These are phyloP conservation scores for Drosophila kambysellisi DNA, from an alignment of 2,888 invertebrate species.

Conservation along the genomic window DNA sequence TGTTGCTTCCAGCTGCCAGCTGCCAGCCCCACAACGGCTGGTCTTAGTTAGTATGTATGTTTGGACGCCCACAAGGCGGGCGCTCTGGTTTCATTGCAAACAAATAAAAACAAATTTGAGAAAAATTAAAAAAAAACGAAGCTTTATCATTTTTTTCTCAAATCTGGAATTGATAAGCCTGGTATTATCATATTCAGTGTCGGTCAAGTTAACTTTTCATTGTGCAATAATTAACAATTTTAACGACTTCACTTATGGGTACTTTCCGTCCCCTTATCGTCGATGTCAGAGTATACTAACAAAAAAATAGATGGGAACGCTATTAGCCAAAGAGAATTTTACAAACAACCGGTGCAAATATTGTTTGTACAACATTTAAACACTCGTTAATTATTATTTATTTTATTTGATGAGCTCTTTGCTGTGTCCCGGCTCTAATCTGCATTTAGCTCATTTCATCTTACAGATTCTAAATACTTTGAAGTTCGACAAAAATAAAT, in stretches of 20 bases:
- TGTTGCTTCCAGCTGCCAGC: slow-evolving; percentile 35
- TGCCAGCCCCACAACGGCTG: slow-evolving; percentile 34
- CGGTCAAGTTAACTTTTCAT: no score
- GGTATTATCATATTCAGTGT: neutral
- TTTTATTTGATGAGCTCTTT: neutral
- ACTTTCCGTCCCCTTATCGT: neutral
- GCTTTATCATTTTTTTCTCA: neutral
- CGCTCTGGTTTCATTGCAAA: slow-evolving; percentile 66
- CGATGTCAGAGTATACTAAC: neutral
- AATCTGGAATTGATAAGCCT: no score
- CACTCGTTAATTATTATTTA: neutral
- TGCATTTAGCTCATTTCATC: neutral
- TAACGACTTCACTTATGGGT: neutral
- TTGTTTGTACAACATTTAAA: neutral
- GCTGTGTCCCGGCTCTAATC: neutral
- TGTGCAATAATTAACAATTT: neutral
- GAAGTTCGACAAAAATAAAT: neutral
- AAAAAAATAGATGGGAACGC: neutral
- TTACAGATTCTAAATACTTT: neutral
- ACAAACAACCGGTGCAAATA: neutral
- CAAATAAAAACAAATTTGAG: slow-evolving; percentile 68
- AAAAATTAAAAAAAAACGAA: slow-evolving; percentile 19
- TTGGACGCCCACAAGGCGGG: slow-evolving; percentile 49
- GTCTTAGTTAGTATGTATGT: slow-evolving; percentile 64
- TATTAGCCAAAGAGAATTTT: neutral